These are phyloP conservation scores for Macaca fascicularis DNA, from an alignment of 2,113 vertebrate genomes.

Conservation along the genomic window T2T-MFA8v1.1 NC_088378.1:111066501-111067000, in stretches of 20 bases:
- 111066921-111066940: background rate
- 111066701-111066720: background rate
- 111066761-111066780: background rate
- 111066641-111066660: background rate
- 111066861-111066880: constrained; percentile 9
- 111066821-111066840: background rate
- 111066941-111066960: constrained; percentile 17
- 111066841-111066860: background rate
- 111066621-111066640: background rate
- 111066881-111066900: constrained; percentile 14
- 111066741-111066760: background rate
- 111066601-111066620: background rate
- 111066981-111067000: constrained; percentile 46
- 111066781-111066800: background rate
- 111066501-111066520: background rate
- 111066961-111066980: constrained; percentile 30
- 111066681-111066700: background rate
- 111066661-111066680: constrained; percentile 1
- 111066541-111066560: background rate
- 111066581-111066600: background rate
- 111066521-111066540: constrained; percentile 23
- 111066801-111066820: background rate
- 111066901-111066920: background rate
- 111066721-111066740: background rate
- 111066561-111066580: background rate